These are phyloP conservation scores for Cygnus atratus DNA, from an alignment of 2,113 vertebrate genomes.

Conservation along the genomic window DNA sequence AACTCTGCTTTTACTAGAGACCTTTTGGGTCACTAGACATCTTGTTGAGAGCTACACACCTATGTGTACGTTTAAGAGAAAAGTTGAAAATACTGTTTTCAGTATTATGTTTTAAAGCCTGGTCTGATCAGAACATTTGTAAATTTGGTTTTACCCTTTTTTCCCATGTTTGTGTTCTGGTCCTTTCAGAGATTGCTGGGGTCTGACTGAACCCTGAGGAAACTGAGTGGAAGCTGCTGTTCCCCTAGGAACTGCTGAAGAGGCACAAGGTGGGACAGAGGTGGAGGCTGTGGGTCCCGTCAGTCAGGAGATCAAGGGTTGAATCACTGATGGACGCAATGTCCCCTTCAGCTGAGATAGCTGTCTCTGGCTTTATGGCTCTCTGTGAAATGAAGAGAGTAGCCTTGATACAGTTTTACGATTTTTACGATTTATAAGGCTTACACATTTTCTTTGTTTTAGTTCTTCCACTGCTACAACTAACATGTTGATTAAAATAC, in stretches of 20 bases:
- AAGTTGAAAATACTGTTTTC: background rate
- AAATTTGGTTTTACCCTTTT: background rate
- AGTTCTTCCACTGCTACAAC: background rate
- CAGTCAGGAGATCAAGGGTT: background rate
- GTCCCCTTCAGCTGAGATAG: background rate
- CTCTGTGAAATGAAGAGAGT: background rate
- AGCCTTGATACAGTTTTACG: background rate
- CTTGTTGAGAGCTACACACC: background rate
- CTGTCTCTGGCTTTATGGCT: background rate
- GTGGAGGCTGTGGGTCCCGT: background rate
- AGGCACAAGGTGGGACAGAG: background rate
- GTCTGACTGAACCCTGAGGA: background rate
- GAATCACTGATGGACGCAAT: fast-evolving
- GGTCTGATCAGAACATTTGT: background rate
- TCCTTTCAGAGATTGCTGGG: background rate
- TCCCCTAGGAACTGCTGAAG: background rate
- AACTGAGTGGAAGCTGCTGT: background rate
- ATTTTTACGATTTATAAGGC: background rate
- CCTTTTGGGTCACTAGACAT: background rate
- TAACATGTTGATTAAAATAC: background rate
- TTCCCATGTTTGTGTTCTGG: background rate
- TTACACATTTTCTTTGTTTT: background rate
- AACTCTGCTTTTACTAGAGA: background rate
- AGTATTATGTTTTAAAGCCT: background rate
- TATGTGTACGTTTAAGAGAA: background rate